Evolutionary conservation across 1,140 invertebrate species (phyloP), one percentile per base, ranked within the genome.

Genomic region (Leptopilina boulardi): DNA sequence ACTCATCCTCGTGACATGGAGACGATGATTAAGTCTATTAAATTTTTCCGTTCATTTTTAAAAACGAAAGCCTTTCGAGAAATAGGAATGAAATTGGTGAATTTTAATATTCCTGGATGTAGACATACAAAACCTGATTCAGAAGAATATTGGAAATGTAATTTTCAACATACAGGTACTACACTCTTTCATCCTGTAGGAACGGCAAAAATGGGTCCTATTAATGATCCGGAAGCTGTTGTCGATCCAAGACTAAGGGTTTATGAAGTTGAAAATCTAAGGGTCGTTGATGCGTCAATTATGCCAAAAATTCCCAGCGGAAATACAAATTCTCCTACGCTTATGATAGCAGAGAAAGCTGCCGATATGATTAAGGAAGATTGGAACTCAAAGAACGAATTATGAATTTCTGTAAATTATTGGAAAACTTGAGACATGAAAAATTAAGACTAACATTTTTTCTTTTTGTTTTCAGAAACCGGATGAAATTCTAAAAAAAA

Each of bases 281-380:
- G 96, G 75, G 95, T 96, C 0, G 94, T 96, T 34, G 95, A 96
- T 83, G 95, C 94, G 1, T 95, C 94, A 70, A 94, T 96, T 30
- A 96, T 96, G 94, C 95, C 95, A 0, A 92, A 91, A 0, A 94
- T 97, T 1, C 93, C 94, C 0, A 95, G 94, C 83, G 96, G 95
- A 4, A 96, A 97, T 84, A 96, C 95, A 10, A 96, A 96, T 80
- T 95, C 95, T 0, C 95, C 95, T 0, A 93, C 93, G 0, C 95
- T 97, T 19, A 97, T 97, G 96, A 96, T 98, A 15, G 97, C 92
- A 0, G 97, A 98, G 86, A 97, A 97, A 88, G 96, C 94, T 1
- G 93, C 96, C 0, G 96, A 98, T 89, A 86, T 97, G 85, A 95
- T 98, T 13, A 96, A 96, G 84, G 90, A 93, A 74, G 90, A 94